phyloP scores from a whole-genome alignment of 2,797 vertebrate species.

The Neopelma chrysocephalum region DNA sequence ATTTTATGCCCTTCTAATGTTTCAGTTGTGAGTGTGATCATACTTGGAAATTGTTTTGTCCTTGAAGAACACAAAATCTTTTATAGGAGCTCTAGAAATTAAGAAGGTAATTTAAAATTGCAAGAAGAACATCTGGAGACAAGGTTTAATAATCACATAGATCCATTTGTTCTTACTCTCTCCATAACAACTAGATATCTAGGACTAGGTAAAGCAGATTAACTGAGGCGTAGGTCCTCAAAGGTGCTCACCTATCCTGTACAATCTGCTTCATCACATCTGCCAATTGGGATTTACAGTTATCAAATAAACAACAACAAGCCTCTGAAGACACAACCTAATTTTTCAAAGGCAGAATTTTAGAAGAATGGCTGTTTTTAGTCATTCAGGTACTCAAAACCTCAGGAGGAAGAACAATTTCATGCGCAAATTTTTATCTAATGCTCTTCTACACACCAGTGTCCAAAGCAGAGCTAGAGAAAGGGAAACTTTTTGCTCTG shows the following conservation, averaged over 20 bases:
- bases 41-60: not conserved
- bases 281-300: not conserved
- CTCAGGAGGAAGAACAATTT: not conserved
- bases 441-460: not conserved
- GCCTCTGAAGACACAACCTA: not conserved
- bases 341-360: not conserved
- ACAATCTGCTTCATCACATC: not conserved
- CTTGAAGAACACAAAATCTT: not conserved
- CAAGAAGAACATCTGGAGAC: not conserved
- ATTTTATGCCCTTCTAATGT: not conserved
- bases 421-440: not conserved
- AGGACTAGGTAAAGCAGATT: not conserved
- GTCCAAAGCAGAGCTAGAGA: not conserved
- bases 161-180: not conserved
- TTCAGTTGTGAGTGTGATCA: not conserved
- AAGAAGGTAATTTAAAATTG: not conserved
- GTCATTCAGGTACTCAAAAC: not conserved
- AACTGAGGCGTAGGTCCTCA: not conserved
- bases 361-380: not conserved
- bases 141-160: not conserved
- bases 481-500: not conserved
- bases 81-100: not conserved
- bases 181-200: not conserved
- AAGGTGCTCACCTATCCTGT: not conserved
- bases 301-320: not conserved